Evolutionary conservation across 2,797 vertebrate species (phyloP).

Genomic region (Danio kyathit): DNA sequence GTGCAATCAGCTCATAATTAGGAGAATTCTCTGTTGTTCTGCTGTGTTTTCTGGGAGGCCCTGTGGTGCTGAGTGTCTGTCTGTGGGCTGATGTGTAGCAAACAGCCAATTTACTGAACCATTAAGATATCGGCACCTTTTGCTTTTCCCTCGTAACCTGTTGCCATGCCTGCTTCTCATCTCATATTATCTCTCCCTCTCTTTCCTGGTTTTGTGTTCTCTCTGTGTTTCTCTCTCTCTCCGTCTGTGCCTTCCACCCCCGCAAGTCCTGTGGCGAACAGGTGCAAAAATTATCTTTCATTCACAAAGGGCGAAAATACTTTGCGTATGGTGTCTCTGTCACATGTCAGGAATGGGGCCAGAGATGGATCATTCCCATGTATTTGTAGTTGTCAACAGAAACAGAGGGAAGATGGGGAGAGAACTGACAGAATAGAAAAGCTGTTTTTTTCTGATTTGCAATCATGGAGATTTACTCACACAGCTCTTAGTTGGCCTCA

Average conservation of each 20-base stretch:
- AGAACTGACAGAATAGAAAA: slow-evolving; percentile 2
- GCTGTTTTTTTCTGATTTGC: neutral
- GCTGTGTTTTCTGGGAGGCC: slow-evolving; percentile 43
- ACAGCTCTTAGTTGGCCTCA: no score
- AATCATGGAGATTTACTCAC: neutral
- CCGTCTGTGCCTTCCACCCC: neutral
- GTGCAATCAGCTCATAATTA: slow-evolving; percentile 52
- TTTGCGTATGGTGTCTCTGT: slow-evolving; percentile 59
- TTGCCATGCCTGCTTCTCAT: slow-evolving; percentile 41
- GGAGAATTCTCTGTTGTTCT: slow-evolving; percentile 46
- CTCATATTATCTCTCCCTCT: slow-evolving; percentile 36
- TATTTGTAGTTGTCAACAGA: slow-evolving; percentile 61
- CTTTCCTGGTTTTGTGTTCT: neutral
- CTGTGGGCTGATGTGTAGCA: slow-evolving; percentile 50
- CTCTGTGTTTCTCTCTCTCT: neutral
- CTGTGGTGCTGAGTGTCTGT: slow-evolving; percentile 42
- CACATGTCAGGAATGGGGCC: slow-evolving; percentile 60
- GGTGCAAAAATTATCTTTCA: slow-evolving; percentile 34
- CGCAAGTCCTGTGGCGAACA: slow-evolving; percentile 41
- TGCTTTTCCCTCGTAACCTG: slow-evolving; percentile 35
- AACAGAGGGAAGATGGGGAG: slow-evolving; percentile 55
- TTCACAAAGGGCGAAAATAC: slow-evolving; percentile 29
- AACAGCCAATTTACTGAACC: slow-evolving; percentile 52
- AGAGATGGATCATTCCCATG: slow-evolving; percentile 46
- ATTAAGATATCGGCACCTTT: slow-evolving; percentile 52